These are phyloP conservation scores for Virgularia gustaviana DNA, from an alignment of 92 coral and sea anemone genomes.

Conservation along the genomic window DNA sequence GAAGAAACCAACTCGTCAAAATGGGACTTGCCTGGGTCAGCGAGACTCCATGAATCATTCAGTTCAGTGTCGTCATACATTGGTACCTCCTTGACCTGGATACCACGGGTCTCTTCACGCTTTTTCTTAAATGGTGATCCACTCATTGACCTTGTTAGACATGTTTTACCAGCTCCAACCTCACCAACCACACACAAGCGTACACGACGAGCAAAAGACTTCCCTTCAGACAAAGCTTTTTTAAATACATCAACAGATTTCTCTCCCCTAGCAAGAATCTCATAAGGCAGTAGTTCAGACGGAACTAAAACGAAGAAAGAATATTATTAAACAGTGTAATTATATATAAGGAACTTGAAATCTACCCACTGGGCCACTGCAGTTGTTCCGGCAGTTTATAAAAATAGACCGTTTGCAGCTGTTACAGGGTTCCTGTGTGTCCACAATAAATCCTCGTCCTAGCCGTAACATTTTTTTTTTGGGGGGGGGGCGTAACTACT, in stretches of 20 bases:
- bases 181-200: conserved; percentile 62
- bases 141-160: conserved; percentile 62
- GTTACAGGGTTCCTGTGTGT: too few species aligned
- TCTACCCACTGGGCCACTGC: too few species aligned
- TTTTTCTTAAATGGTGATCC: conserved; percentile 46
- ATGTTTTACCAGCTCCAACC: conserved; percentile 68
- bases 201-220: conserved; percentile 53
- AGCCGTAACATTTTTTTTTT: too few species aligned
- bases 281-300: conserved; percentile 55
- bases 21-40: conserved; percentile 39
- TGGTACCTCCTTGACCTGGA: conserved; percentile 29
- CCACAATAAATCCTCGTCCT: too few species aligned
- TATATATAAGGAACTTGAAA: background rate
- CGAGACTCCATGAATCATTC: conserved; percentile 55
- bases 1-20: conserved; percentile 56
- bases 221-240: conserved; percentile 55
- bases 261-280: conserved; percentile 66
- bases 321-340: background rate
- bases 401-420: background rate
- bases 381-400: background rate
- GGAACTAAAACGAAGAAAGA: background rate
- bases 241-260: conserved; percentile 52
- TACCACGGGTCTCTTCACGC: conserved; percentile 62
- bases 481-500: too few species aligned
- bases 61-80: conserved; percentile 57